Percentiles rank a stretch among this genome's conserved stretches.
Conservation (phyloP, 2,888 invertebrate genomes). For the Epistrophe eligans region DNA sequence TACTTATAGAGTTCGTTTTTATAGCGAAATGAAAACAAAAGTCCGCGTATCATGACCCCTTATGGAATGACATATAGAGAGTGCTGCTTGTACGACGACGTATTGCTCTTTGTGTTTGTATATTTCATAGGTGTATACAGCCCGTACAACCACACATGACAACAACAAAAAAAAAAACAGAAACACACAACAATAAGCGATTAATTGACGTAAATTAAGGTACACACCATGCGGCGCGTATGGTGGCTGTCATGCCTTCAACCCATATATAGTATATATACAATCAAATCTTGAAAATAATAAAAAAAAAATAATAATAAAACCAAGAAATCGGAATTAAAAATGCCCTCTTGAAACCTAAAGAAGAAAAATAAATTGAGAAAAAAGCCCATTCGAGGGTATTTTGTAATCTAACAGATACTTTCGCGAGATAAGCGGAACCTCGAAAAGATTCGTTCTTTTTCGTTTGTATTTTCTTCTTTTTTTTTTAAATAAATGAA, state of each 20-base stretch:
- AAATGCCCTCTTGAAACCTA: conserved; percentile 62
- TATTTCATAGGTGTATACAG: conserved; percentile 62
- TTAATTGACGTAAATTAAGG: conserved; percentile 77
- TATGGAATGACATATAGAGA: conserved; percentile 39
- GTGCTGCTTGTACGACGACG: not conserved
- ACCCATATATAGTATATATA: conserved; percentile 15
- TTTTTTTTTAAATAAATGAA: conserved; percentile 56
- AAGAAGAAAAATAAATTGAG: conserved; percentile 23
- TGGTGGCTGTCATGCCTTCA: conserved; percentile 66
- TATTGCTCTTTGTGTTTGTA: conserved; percentile 31
- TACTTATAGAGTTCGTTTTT: conserved; percentile 31
- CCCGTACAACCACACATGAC: conserved; percentile 67
- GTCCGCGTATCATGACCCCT: conserved; percentile 76
- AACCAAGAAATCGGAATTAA: conserved; percentile 50
- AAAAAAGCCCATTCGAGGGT: conserved; percentile 58
- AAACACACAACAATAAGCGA: conserved; percentile 67
- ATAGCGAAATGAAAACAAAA: conserved; percentile 73
- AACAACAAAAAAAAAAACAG: conserved; percentile 11
- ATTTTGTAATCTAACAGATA: conserved; percentile 73
- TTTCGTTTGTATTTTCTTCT: not conserved
- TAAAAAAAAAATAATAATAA: conserved; percentile 3
- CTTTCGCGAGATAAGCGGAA: conserved; percentile 66
- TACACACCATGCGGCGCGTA: conserved; percentile 72
- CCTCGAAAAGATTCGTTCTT: conserved; percentile 33
- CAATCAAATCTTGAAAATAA: conserved; percentile 46